phyloP scores from a whole-genome alignment of 2,113 vertebrate genomes.

The Eulemur rufifrons region DNA sequence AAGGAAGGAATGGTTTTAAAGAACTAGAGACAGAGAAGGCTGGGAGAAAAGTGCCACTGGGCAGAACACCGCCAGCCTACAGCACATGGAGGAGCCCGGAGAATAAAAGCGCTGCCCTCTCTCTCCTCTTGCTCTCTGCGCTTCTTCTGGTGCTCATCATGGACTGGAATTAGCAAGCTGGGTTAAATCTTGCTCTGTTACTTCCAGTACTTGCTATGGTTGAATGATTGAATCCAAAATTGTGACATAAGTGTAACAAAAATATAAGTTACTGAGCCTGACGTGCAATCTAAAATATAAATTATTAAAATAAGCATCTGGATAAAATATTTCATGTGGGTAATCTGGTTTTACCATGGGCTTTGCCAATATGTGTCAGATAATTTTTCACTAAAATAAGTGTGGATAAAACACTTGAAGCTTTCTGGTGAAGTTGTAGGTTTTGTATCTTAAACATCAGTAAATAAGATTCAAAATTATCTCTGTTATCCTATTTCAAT shows the following conservation, averaged over 20 bases:
- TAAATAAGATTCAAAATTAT: neutral
- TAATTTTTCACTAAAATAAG: neutral
- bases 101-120: neutral
- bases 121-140: neutral
- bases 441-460: neutral
- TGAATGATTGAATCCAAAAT: neutral
- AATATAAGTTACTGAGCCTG: neutral
- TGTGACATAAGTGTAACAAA: neutral
- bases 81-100: rapidly evolving
- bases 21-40: neutral
- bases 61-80: too few species aligned
- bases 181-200: neutral
- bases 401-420: neutral
- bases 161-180: neutral
- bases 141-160: neutral
- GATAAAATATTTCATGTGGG: neutral
- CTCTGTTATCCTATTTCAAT: neutral
- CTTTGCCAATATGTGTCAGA: neutral
- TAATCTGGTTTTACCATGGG: neutral
- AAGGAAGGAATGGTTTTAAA: neutral
- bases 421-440: neutral
- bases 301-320: neutral
- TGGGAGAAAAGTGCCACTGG: neutral
- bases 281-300: neutral
- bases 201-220: neutral